Evolutionary conservation across 2,888 invertebrate genomes (phyloP).

Genomic region (Chalcosyrphus nemorum): DNA sequence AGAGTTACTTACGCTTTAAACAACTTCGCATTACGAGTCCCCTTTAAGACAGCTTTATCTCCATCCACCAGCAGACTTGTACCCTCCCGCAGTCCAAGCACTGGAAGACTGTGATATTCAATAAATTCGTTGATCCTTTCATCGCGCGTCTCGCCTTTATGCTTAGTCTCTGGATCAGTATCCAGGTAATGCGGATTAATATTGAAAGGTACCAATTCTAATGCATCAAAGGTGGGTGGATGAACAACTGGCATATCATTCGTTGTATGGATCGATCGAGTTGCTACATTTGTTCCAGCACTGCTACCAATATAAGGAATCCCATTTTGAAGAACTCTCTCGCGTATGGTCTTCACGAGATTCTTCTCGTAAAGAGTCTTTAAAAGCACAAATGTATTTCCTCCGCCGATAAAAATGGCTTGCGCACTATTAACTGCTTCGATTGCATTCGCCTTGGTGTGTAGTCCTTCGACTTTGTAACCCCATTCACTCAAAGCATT

Average conservation of each 20-base stretch:
- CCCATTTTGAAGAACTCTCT: slow-evolving; percentile 85
- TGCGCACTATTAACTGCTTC: slow-evolving; percentile 85
- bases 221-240: slow-evolving; percentile 87
- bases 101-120: slow-evolving; percentile 84
- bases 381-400: slow-evolving; percentile 90
- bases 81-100: slow-evolving; percentile 89
- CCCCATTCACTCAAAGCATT: slow-evolving; percentile 86
- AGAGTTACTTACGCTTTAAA: slow-evolving; percentile 84
- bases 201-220: slow-evolving; percentile 90
- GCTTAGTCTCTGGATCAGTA: slow-evolving; percentile 83
- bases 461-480: slow-evolving; percentile 86
- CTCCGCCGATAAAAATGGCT: slow-evolving; percentile 91
- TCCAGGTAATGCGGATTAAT: slow-evolving; percentile 94
- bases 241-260: slow-evolving; percentile 95
- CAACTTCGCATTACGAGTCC: slow-evolving; percentile 85
- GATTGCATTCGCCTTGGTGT: slow-evolving; percentile 84
- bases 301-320: slow-evolving; percentile 90
- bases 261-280: slow-evolving; percentile 90
- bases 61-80: slow-evolving; percentile 85
- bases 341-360: slow-evolving; percentile 85
- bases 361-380: slow-evolving; percentile 87
- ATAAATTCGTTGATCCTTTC: slow-evolving; percentile 88
- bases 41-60: slow-evolving; percentile 84
- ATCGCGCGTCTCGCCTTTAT: slow-evolving; percentile 91
- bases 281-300: slow-evolving; percentile 93